Base-by-base conservation (phyloP, 2,888 invertebrate species). In the Candidula unifasciata region DNA sequence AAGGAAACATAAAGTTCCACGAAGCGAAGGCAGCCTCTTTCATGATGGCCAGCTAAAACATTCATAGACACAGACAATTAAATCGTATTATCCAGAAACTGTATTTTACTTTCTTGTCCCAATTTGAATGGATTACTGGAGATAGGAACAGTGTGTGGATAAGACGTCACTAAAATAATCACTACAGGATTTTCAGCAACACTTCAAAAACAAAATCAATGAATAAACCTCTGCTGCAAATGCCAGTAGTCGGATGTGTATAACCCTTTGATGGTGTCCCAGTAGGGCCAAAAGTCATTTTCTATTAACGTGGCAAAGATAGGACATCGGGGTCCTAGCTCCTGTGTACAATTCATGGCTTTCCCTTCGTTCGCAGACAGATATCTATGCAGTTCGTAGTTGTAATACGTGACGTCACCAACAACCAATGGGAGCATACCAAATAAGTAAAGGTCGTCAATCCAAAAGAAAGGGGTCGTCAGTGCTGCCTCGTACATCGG, bases 371-470 rank as follows among this genome's bases (percentile, higher is more conserved):
- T 78, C n/a, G 83, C 30, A 5, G 80, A 27, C 68, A 86, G 27
- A 37, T 80, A 81, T 57, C 33, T 69, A 35, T 74, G 33, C 33
- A 37, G 60, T 10, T 77, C 81, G 68, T 83, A 77, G 64, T 86
- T 78, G 33, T 85, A 81, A 73, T 80, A 74, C 8, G 85, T 83
- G 24, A 86, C 86, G 16, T 76, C 73, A 3, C 83, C 85, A 8
- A 81, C 83, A 64, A 86, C 68, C 27, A n/a, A 64, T 10, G 86
- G 86, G 30, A 86, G 66, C 83, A 86, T 86, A 8, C 86, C 86
- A 73, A 85, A 86, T 21, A 86, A 78, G 69, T 86, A 86, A n/a
- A 85, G 71, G 74, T 86, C 86, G 68, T 86, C 86, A 54, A 86
- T 83, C 86, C 86, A 86, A 81, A 86, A 86, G 52, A 85, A 85